Evolutionary conservation across 2,888 invertebrate genomes (phyloP), one percentile per base, ranked within the genome.

Genomic region (Protula sp.): DNA sequence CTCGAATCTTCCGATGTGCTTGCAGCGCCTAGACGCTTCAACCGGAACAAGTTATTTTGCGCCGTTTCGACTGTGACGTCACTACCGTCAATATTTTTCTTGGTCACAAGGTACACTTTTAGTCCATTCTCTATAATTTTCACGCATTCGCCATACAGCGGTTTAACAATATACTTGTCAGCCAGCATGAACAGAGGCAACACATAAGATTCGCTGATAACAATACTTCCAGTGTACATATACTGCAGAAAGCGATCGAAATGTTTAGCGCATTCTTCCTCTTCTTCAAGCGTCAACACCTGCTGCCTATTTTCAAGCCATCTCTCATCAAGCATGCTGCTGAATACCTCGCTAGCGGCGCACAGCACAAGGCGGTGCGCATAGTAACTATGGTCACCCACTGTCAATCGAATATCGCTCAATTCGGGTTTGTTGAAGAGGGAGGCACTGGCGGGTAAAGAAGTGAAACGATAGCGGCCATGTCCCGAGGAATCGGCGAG

Each of bases 191-290:
- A 75, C 30, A 79, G 68, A 3, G 76, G 72, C 50, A 78, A 68
- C 19, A 77, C 76, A 64, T 76, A 74, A 47, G 74, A 74, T 48
- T 76, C 65, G 58, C 74, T 76, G 56, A 79, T 66, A 72, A 74
- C 73, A 26, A 78, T 74, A 1, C 72, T 72, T 3, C 78, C 78
- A 57, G 77, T 75, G 65, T 79, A 79, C 50, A 77, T 71, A 58
- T 77, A 79, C 58, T 75, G 75, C 29, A 79, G 67, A 63, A 79
- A 78, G 14, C 75, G 67, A 24, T 74, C 72, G 64, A 79, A 77
- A 50, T 76, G 73, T 24, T 65, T 69, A 47, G 71, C 70, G 67
- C 77, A 77, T 57, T 77, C 78, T 0, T 67, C 60, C 29, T 66
- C 62, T 57, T 77, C 78, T 48, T 75, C 75, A 27, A 67, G 57